Evolutionary conservation across 23 tunicate species (phyloP).

Genomic region (Botrylloides violaceus): DNA sequence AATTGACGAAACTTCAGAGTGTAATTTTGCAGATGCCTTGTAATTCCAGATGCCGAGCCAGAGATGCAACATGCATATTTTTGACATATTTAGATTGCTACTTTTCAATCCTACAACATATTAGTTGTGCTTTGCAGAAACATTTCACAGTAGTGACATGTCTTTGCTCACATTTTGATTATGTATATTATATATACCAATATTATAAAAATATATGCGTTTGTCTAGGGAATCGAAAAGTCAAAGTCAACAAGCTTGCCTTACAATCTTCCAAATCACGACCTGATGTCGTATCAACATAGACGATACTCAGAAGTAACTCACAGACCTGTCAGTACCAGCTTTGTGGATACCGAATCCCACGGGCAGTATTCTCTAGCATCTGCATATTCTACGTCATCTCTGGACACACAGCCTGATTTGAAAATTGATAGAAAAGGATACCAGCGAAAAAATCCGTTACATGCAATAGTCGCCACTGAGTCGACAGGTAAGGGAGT

Average conservation of each 20-base stretch:
- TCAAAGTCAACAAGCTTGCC: conserved; percentile 34
- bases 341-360: background rate
- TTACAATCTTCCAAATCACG: background rate
- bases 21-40: too few species aligned
- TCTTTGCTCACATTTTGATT: too few species aligned
- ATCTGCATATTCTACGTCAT: conserved; percentile 17
- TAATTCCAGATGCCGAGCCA: too few species aligned
- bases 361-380: background rate
- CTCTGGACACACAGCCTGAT: conserved; percentile 8
- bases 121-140: too few species aligned
- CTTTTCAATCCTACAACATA: too few species aligned
- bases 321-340: conserved; percentile 5
- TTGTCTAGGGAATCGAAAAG: background rate
- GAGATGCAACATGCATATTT: too few species aligned
- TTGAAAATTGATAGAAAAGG: conserved; percentile 18
- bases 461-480: conserved; percentile 76
- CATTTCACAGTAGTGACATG: too few species aligned
- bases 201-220: too few species aligned
- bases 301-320: conserved; percentile 22
- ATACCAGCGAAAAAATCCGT: conserved; percentile 23
- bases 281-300: background rate
- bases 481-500: conserved; percentile 31
- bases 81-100: too few species aligned
- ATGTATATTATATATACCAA: too few species aligned
- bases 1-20: too few species aligned